Evolutionary conservation across 2,797 vertebrate species (phyloP), one percentile per base, ranked within the genome.

Genomic region (Harpagifer antarcticus): DNA sequence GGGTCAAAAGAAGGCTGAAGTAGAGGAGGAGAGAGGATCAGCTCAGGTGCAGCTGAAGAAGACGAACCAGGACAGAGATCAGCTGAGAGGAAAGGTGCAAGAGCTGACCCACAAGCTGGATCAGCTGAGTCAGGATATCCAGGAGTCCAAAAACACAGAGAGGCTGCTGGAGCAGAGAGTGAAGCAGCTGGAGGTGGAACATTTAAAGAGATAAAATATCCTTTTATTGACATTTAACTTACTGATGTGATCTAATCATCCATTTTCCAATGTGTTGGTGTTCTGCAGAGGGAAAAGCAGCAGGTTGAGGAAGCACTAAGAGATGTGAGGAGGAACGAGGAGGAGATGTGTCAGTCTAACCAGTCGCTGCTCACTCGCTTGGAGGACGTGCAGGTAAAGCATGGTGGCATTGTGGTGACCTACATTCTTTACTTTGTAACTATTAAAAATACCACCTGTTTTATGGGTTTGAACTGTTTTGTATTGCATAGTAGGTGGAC

Each of bases 371-470:
- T 97, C 78, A 91, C 74, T 57, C 95, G 95, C 15, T 82, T 99
- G 47, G 96, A 96, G 79, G 94, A 96, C 0, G 88, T 93, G 17
- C 96, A 98, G 96, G 98, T 99, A 88, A 69, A 43, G 20, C 16
- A 40, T 42, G 14, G 12, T 48, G 27, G 43, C 7, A 2, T 5
- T 47, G 15, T 49, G 27, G 6, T 20, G 9, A 23, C 27, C 12
- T 14, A 52, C 33, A 7, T 37, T 9, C 37, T 37, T 37, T 37
- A 9, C 8, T n/a, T n/a, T 37, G 33, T 37, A 37, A 37, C 8
- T 37, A 37, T 37, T 6, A 37, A 9, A 37, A 37, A 37, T 37
- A 37, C 8, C 2, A 27, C 33, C 33, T 37, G 4, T 27, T 23
- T 23, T 23, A 23, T 23, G 23, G 23, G 23, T 23, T 27, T 27